Evolutionary conservation across 1,140 invertebrate genomes (phyloP), one percentile per base, ranked within the genome.

Genomic region (Lanistes nyassanus): DNA sequence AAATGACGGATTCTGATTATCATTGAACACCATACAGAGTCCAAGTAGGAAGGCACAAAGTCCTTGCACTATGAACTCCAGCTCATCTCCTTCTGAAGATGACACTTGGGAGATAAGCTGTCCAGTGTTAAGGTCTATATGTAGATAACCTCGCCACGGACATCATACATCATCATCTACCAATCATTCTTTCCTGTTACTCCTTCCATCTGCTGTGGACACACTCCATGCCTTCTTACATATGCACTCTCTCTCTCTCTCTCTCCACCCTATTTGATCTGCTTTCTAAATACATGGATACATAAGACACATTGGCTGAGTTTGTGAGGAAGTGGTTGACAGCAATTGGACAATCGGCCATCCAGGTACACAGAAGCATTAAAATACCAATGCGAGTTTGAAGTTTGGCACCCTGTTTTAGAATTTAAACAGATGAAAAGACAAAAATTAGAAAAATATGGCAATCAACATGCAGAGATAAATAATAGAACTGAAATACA

Each of bases 31-130:
- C 65, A 98, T 92, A 87, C 96, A 98, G 62, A 99, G 91, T 3
- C 96, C 97, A 81, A 99, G 93, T 7, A 99, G 90, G 87, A 99
- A 97, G 3, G 98, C 96, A 88, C 96, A 97, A 74, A 99, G 90
- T 65, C 97, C 97, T 88, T 96, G 94, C 26, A 98, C 91, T 62
- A 99, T 90, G 80, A 94, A 93, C 83, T 97, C 96, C 83, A 94
- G 93, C 78, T 89, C 96, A 87, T 97, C 96, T 76, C 94, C 93
- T 71, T 91, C 91, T 37, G 88, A 85, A 23, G 89, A 84, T 31
- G 86, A 86, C 53, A 90, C 85, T 79, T 90, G 89, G 1, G 88
- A 88, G 71, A 90, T 91, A 77, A 87, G 81, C 87, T 89, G 36
- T 56, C 23, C 67, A 29, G 60, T 16, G 19, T 37, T 71, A 73